Conservation (phyloP, 2,797 vertebrate genomes). For the Peromyscus aztecus region DNA sequence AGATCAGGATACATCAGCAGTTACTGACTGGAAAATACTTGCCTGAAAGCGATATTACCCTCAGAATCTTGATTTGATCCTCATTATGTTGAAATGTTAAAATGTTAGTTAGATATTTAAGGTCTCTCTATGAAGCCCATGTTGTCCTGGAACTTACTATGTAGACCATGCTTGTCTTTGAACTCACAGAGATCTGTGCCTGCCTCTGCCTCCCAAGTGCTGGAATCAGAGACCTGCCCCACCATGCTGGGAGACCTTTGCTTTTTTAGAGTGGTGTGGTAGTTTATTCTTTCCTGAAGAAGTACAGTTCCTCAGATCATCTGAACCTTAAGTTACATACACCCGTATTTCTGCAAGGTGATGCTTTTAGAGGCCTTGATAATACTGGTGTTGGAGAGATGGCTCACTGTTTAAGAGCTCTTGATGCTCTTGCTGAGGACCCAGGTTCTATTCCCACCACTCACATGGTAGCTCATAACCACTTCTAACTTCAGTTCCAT, state of each 20-base stretch:
- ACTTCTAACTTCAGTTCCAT: background rate
- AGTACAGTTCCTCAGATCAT: background rate
- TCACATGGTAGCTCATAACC: background rate
- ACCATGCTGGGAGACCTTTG: background rate
- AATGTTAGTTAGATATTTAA: constrained; percentile 34
- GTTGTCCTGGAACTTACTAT: background rate
- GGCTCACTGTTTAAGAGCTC: background rate
- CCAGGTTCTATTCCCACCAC: background rate
- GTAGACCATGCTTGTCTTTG: background rate
- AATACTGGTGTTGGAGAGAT: background rate
- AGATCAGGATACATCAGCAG: background rate
- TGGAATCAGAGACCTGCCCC: background rate
- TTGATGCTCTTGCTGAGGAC: background rate
- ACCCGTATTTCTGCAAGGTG: background rate
- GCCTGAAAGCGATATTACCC: background rate
- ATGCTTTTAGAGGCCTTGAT: background rate
- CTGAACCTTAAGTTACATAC: background rate
- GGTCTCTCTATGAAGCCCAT: background rate
- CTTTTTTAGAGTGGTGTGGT: background rate
- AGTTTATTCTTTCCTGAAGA: constrained; percentile 21
- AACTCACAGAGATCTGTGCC: background rate
- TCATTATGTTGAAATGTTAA: constrained; percentile 3
- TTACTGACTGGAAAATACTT: background rate
- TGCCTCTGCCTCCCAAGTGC: background rate
- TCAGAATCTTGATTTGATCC: constrained; percentile 17